A percentile compares a stretch with the other conserved stretches of the same genome.
These are phyloP conservation scores for Cyprichromis sp. DNA, from an alignment of 2,113 vertebrate genomes.

Conservation along the genomic window DNA sequence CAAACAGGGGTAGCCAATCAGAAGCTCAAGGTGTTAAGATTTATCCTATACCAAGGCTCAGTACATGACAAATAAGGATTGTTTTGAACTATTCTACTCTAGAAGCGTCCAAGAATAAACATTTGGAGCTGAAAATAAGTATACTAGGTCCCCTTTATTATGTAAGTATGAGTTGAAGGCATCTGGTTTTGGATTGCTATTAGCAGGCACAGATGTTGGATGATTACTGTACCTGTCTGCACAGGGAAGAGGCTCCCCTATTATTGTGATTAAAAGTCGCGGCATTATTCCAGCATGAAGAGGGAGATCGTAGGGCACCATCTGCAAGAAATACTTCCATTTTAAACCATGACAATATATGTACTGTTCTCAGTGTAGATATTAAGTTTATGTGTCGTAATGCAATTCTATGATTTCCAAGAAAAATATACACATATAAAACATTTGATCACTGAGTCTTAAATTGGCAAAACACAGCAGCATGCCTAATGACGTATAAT, in stretches of 20 bases:
- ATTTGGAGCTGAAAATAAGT: neutral
- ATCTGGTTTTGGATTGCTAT: neutral
- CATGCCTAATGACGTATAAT: neutral
- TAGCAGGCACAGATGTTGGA: neutral
- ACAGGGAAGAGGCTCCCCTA: conserved; percentile 63
- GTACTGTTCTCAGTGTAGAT: neutral
- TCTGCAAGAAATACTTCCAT: conserved; percentile 52
- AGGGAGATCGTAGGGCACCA: conserved; percentile 66
- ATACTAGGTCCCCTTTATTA: neutral
- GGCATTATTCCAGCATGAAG: conserved; percentile 74
- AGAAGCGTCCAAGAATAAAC: neutral
- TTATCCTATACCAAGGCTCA: neutral
- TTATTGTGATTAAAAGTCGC: conserved; percentile 68
- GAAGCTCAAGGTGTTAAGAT: neutral
- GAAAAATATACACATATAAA: neutral
- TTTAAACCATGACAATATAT: neutral
- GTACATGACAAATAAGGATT: neutral
- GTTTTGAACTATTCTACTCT: neutral
- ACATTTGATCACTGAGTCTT: neutral
- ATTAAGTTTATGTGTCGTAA: neutral
- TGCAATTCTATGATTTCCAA: neutral
- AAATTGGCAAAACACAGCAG: neutral
- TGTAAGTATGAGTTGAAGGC: neutral
- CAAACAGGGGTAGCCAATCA: neutral
- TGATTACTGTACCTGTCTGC: conserved; percentile 56